Evolutionary conservation across 2,888 invertebrate species (phyloP).

Genomic region (Plutella xylostella): DNA sequence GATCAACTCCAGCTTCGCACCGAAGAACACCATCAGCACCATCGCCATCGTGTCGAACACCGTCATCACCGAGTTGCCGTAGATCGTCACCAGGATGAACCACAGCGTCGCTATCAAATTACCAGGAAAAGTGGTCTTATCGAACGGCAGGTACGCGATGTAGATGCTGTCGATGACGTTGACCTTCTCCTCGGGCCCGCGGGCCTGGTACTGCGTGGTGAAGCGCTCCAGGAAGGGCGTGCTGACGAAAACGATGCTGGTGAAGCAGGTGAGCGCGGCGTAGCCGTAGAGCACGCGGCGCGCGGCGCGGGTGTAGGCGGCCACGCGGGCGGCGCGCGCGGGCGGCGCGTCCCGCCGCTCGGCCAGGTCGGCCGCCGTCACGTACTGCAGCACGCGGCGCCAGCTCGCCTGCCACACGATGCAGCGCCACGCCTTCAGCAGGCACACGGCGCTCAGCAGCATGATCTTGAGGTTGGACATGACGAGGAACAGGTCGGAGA

Average conservation of each 20-base stretch:
- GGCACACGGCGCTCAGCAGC: slow-evolving; percentile 45
- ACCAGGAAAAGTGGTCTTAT: slow-evolving; percentile 43
- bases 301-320: slow-evolving; percentile 43
- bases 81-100: slow-evolving; percentile 33
- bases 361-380: slow-evolving; percentile 41
- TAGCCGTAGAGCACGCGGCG: slow-evolving; percentile 40
- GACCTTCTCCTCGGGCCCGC: slow-evolving; percentile 25
- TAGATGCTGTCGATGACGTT: slow-evolving; percentile 49
- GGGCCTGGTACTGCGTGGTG: background rate
- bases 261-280: slow-evolving; percentile 39
- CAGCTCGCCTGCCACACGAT: slow-evolving; percentile 42
- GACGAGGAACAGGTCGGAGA: slow-evolving; percentile 39
- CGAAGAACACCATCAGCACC: slow-evolving; percentile 47
- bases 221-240: slow-evolving; percentile 37
- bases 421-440: slow-evolving; percentile 40
- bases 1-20: slow-evolving; percentile 45
- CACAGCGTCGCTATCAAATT: slow-evolving; percentile 41
- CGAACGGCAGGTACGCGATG: slow-evolving; percentile 54
- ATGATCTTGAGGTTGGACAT: slow-evolving; percentile 48
- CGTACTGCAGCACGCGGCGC: slow-evolving; percentile 39
- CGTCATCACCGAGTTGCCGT: slow-evolving; percentile 37
- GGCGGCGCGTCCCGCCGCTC: slow-evolving; percentile 34
- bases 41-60: slow-evolving; percentile 41
- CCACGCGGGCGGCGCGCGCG: slow-evolving; percentile 27
- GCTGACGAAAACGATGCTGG: slow-evolving; percentile 29